Base-by-base conservation (phyloP, 2,797 vertebrate genomes). In the Lates japonicus region DNA sequence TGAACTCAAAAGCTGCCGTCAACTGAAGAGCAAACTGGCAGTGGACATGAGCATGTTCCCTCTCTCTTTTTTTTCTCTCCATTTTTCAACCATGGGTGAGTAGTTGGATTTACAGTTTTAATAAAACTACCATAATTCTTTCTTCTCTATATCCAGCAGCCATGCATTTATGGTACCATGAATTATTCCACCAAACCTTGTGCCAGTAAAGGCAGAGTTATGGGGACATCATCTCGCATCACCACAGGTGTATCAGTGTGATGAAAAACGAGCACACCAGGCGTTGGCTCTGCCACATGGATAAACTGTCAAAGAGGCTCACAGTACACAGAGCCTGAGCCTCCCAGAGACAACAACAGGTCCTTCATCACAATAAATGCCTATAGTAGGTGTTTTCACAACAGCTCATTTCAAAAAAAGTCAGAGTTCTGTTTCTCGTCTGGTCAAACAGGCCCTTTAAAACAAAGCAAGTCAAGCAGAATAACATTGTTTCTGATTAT, bases 111-210 rank as follows among this genome's bases (percentile, higher is more conserved):
- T 94, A 95, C 78, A 66, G 89, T 92, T 93, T 92, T 93, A 91
- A 95, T 94, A 94, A 92, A 93, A 93, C 65, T 60, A 85, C 83
- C 54, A 83, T 94, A 91, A 92, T 85, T 93, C 90, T 81, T 86
- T 49, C 29, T 72, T 60, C 49, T 78, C 74, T 81, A 39, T 46
- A 81, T 81, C 75, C 64, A 57, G 57, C 48, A 76, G 73, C 77
- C 75, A 80, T 77, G 76, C 91, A 91, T 94, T 95, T 93, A 93
- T 89, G 76, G 80, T 70, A 81, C 41, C 55, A 80, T 93, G 84
- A 93, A 93, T 94, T 91, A 94, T 93, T 89, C 88, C 74, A 86
- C 87, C 88, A 92, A 93, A 93, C 76, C 87, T 86, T 87, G 86
- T 86, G 78, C 49, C 84, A 85, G 84, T 76, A 64, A 80, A 60